Evolutionary conservation across 2,113 vertebrate species (phyloP).

Genomic region (Cardinalis cardinalis): DNA sequence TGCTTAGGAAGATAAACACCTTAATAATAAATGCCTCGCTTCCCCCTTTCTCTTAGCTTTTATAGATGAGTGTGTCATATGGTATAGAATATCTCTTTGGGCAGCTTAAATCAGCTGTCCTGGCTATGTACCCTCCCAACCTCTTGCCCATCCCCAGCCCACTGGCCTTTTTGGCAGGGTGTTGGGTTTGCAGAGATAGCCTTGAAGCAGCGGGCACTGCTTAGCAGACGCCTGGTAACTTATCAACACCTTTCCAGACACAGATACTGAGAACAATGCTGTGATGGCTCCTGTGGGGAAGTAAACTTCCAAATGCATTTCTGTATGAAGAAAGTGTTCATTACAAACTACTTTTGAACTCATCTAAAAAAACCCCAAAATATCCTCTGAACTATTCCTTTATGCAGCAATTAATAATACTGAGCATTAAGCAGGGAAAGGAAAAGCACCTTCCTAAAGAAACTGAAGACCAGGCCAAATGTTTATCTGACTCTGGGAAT

Average conservation of each 20-base stretch:
- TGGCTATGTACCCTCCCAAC: not conserved
- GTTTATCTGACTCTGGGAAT: not conserved
- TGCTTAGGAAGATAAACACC: not conserved
- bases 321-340: not conserved
- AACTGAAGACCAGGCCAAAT: not conserved
- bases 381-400: not conserved
- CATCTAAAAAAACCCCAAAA: not conserved
- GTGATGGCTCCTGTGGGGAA: not conserved
- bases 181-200: not conserved
- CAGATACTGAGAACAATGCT: not conserved
- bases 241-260: not conserved
- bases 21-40: not conserved
- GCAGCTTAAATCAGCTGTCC: not conserved
- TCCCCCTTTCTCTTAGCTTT: not conserved
- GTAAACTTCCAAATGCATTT: not conserved
- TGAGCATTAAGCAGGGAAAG: not conserved
- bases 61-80: accelerated
- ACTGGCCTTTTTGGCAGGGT: not conserved
- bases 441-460: not conserved
- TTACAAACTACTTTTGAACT: not conserved
- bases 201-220: not conserved
- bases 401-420: not conserved
- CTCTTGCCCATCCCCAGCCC: not conserved
- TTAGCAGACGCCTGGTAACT: not conserved
- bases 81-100: no score